Base-by-base conservation (phyloP, 2,113 vertebrate genomes). In the Chaetodon trifascialis region DNA sequence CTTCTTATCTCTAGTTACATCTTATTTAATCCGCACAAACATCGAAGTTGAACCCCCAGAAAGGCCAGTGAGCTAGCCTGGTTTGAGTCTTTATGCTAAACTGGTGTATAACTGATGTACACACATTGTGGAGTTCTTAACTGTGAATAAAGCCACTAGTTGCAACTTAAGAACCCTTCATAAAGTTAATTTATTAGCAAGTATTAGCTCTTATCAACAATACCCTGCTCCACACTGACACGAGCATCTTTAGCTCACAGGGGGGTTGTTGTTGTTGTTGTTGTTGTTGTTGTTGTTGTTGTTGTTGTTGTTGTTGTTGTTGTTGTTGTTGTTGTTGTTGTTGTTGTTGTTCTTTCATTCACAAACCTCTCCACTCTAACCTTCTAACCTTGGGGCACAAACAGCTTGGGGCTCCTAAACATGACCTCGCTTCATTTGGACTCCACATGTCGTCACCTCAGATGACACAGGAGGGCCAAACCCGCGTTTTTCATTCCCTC, bases 301-400 rank as follows among this genome's bases (percentile, higher is more conserved):
- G n/a, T n/a, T n/a, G n/a, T n/a, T n/a, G n/a, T n/a, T n/a, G n/a
- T n/a, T n/a, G n/a, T n/a, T n/a, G n/a, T n/a, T n/a, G n/a, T n/a
- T n/a, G n/a, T n/a, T n/a, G n/a, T n/a, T n/a, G n/a, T n/a, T n/a
- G 6, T 3, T 11, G 40, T 16, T 59, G 70, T 47, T 62, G 21
- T 49, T 73, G 17, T 42, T 71, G 40, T 47, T 59, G 23, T 69
- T 62, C 71, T 25, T 60, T 76, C 65, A 59, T 71, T 76, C 59
- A 80, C 38, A 74, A 60, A 55, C 40, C 16, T 69, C 7, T 59
- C 52, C 30, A 44, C 2, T 38, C 58, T 54, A 60, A 73, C 73
- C 47, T 11, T 70, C 70, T 42, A 47, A 70, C 64, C 68, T 63
- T 54, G 38, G 15, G 4, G 52, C 65, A 71, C 21, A 25, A 79